Percentiles rank a stretch among this genome's conserved stretches.
Conservation (phyloP, 2,797 vertebrate genomes). For the Ambastaia sidthimunki region DNA sequence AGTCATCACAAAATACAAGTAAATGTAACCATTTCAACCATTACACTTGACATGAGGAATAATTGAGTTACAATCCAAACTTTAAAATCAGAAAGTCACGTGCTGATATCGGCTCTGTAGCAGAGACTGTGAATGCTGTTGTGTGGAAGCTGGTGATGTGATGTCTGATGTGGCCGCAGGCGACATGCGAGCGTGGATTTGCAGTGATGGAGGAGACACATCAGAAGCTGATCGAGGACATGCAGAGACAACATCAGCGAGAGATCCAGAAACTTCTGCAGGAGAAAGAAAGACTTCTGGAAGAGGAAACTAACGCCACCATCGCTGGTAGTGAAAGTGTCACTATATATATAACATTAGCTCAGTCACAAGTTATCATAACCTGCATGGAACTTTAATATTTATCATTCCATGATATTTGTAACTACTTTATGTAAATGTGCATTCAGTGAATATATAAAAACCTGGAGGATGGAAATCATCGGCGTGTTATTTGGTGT, state of each 20-base stretch:
- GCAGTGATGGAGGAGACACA: constrained; percentile 98
- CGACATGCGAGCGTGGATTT: constrained; percentile 96
- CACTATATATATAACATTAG: not conserved
- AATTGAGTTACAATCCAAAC: no score
- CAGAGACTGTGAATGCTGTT: not conserved
- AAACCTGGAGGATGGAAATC: no score
- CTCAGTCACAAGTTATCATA: not conserved
- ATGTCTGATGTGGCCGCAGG: constrained; percentile 72
- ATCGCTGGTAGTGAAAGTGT: constrained; percentile 85
- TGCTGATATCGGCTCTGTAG: not conserved
- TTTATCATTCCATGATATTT: no score
- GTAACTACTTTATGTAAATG: no score
- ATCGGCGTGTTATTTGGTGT: constrained; percentile 14
- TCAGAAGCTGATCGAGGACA: constrained; percentile 93
- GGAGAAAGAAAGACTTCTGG: constrained; percentile 92
- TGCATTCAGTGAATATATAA: no score
- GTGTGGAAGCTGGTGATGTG: not conserved
- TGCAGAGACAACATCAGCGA: constrained; percentile 95
- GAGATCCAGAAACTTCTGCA: constrained; percentile 94
- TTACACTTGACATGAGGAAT: no score
- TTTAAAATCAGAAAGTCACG: not conserved
- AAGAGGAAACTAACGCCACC: constrained; percentile 95
- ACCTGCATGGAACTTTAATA: no score
- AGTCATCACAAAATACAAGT: not conserved
- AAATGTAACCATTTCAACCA: not conserved